Evolutionary conservation across 2,113 vertebrate genomes (phyloP).

Genomic region (Felis chaus): DNA sequence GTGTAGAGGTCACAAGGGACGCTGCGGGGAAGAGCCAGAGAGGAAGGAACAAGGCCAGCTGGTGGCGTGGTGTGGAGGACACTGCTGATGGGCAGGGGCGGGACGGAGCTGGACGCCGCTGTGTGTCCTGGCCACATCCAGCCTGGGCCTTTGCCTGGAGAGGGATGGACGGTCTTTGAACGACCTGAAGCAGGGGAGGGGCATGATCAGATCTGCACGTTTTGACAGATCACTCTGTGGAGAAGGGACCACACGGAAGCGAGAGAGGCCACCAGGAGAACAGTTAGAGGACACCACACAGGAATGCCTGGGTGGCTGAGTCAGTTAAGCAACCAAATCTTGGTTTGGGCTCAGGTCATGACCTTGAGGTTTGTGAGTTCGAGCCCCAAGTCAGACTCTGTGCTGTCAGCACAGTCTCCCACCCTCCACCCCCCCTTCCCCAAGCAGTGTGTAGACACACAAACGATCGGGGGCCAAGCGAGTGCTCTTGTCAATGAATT

Average conservation of each 20-base stretch:
- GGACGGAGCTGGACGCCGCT: neutral
- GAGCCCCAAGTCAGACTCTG: too few relatives aligned
- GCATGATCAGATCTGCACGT: neutral
- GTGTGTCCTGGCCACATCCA: accelerated
- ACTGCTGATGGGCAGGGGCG: neutral
- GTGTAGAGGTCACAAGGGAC: neutral
- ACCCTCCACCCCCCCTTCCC: neutral
- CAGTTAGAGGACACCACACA: neutral
- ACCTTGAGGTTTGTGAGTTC: too few relatives aligned
- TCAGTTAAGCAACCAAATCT: too few relatives aligned
- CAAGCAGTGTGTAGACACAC: neutral
- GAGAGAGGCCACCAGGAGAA: neutral
- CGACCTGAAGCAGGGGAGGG: neutral
- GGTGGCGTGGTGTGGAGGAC: neutral
- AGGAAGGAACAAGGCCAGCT: neutral
- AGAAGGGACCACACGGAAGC: neutral
- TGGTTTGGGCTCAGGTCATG: too few relatives aligned
- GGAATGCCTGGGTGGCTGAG: too few relatives aligned
- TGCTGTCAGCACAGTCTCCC: neutral
- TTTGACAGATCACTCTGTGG: neutral
- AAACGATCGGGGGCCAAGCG: neutral
- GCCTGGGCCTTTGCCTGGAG: neutral
- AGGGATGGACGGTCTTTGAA: neutral
- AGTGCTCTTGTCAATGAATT: neutral
- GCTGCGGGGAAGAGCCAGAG: neutral